Conservation (phyloP, 2,797 vertebrate species). For the Notolabrus celidotus region DNA sequence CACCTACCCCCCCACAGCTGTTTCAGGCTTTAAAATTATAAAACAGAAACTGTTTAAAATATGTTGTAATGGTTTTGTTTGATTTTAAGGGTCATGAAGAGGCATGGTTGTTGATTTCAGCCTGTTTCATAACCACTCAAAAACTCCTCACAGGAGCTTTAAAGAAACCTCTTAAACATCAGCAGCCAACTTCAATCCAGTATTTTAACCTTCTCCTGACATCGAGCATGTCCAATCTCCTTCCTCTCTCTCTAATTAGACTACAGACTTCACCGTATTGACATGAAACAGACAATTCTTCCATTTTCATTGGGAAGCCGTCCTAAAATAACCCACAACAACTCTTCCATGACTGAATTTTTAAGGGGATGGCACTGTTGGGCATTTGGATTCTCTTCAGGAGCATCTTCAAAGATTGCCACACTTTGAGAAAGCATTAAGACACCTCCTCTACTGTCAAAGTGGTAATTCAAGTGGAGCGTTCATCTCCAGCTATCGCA, state of each 20-base stretch:
- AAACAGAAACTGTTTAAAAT: too few species aligned
- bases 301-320: not conserved
- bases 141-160: too few species aligned
- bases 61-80: too few species aligned
- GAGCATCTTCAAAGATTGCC: constrained; percentile 3
- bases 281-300: not conserved
- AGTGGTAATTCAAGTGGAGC: not conserved
- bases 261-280: not conserved
- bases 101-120: too few species aligned
- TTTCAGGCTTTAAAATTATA: too few species aligned
- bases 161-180: too few species aligned
- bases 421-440: not conserved
- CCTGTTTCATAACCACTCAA: too few species aligned
- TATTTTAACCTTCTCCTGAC: too few species aligned
- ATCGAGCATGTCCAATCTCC: not conserved
- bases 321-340: not conserved
- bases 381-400: not conserved
- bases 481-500: constrained; percentile 1
- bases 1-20: too few species aligned
- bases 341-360: not conserved
- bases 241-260: not conserved
- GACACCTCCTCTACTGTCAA: constrained; percentile 13
- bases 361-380: not conserved
- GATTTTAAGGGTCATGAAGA: too few species aligned
- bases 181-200: too few species aligned